These are phyloP conservation scores for Coelogynopora nodosa DNA, from an alignment of 2,888 invertebrate species.

Conservation along the genomic window DNA sequence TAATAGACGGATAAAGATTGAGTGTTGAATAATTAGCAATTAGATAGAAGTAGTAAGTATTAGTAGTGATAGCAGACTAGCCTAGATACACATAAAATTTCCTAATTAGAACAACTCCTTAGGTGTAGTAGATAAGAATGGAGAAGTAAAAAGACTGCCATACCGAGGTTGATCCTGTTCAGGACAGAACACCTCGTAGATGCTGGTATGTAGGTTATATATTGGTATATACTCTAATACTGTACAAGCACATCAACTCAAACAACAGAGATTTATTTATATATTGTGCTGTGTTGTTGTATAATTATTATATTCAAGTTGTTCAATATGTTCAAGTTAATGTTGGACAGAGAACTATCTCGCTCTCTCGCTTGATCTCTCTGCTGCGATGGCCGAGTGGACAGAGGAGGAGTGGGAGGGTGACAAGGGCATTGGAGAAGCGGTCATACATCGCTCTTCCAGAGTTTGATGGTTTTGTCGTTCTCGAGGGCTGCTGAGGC, in stretches of 20 bases:
- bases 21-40: too few relatives aligned
- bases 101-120: neutral
- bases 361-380: neutral
- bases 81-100: neutral
- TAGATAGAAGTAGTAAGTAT: neutral
- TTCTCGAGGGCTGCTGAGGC: constrained; percentile 96
- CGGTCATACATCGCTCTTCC: constrained; percentile 65
- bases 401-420: neutral
- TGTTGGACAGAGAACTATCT: too few relatives aligned
- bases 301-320: too few relatives aligned
- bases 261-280: neutral
- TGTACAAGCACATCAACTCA: neutral
- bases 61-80: neutral
- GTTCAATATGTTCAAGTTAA: neutral
- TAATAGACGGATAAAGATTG: neutral
- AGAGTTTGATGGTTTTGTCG: constrained; percentile 96
- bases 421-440: neutral
- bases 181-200: neutral
- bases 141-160: too few relatives aligned
- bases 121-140: neutral
- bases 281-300: too few relatives aligned
- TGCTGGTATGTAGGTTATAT: too few relatives aligned
- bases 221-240: neutral
- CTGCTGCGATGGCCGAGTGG: neutral
- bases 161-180: too few relatives aligned